Base-by-base conservation (phyloP, 2,797 vertebrate species). In the Gephyroberyx darwinii region DNA sequence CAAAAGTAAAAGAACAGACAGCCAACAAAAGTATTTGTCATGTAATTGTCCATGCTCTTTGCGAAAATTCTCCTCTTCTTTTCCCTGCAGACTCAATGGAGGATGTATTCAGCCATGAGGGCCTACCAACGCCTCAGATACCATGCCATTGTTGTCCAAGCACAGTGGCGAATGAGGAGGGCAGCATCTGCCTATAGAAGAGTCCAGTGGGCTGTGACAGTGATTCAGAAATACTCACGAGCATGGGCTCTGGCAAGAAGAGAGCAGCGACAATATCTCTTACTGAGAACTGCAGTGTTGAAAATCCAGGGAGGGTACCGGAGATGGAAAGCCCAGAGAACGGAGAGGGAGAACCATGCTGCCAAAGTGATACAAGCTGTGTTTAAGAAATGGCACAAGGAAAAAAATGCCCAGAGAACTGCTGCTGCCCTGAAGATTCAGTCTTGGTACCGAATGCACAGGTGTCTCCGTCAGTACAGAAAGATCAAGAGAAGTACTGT, bases 371-470 rank as follows among this genome's bases (percentile, higher is more conserved):
- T 98, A 75, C 96, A 98, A 83, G 59, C 75, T 50, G 88, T 85
- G 14, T 96, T 95, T 58, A 87, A 80, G 75, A 92, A 88, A 56
- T 95, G 96, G 96, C 88, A 80, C 0, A 5, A 64, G 47, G 81
- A 55, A 17, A 93, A 86, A 77, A 35, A 64, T 35, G 53, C 80
- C 0, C 57, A 72, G 65, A 93, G 79, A 69, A 63, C 60, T 0
- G 67, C 62, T 0, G 94, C 96, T 12, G 95, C 94, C 16, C 1
- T 95, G 19, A 81, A 77, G 71, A 94, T 98, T 75, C 97, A 99
- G 71, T 87, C 96, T 1, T 96, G 95, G 94, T 98, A 93, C 43
- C 90, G 94, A 67, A 96, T 93, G 96, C 90, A 86, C 22, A 89
- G 41, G 73, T 90, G 93, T 64, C 62, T 59, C 43, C 86, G 12